These are phyloP conservation scores for Apostichopus californicus DNA, from an alignment of 35 echinoderm and acorn worm genomes.

Conservation along the genomic window DNA sequence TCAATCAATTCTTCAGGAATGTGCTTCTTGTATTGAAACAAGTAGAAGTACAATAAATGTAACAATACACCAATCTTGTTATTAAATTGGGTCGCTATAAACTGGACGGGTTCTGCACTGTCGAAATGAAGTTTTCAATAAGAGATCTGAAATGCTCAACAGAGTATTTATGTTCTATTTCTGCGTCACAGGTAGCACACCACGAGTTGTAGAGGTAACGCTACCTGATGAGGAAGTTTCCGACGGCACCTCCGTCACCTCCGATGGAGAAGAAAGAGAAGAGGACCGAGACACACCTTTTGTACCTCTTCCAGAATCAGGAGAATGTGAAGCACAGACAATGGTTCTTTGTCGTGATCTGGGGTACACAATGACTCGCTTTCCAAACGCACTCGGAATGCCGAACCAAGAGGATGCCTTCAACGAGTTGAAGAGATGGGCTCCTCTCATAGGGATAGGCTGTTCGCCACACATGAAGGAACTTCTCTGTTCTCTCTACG, in stretches of 20 bases:
- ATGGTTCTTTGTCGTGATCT: conserved; percentile 25
- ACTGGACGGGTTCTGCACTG: too few relatives aligned
- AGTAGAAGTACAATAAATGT: too few relatives aligned
- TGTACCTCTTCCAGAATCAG: not conserved
- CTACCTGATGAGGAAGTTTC: too few relatives aligned
- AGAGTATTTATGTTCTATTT: not conserved
- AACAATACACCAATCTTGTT: too few relatives aligned
- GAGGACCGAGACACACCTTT: not conserved
- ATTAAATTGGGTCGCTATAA: too few relatives aligned
- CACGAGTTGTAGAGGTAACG: not conserved
- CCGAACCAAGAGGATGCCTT: not conserved
- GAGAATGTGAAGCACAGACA: conserved; percentile 11
- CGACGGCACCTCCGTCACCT: not conserved
- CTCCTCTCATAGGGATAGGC: conserved; percentile 20
- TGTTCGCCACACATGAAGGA: conserved; percentile 47
- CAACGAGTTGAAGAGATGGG: conserved; percentile 32
- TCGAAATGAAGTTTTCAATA: too few relatives aligned
- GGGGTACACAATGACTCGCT: conserved; percentile 17
- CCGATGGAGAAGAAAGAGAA: not conserved
- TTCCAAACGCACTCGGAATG: conserved; percentile 22
- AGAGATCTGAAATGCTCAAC: not conserved
- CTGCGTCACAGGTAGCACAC: not conserved
- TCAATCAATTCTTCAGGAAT: too few relatives aligned
- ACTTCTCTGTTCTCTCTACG: conserved; percentile 43
- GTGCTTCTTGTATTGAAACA: too few relatives aligned